Percentiles rank a stretch among this genome's conserved stretches.
phyloP scores from a whole-genome alignment of 2,888 invertebrate species.

The Buathra laborator region DNA sequence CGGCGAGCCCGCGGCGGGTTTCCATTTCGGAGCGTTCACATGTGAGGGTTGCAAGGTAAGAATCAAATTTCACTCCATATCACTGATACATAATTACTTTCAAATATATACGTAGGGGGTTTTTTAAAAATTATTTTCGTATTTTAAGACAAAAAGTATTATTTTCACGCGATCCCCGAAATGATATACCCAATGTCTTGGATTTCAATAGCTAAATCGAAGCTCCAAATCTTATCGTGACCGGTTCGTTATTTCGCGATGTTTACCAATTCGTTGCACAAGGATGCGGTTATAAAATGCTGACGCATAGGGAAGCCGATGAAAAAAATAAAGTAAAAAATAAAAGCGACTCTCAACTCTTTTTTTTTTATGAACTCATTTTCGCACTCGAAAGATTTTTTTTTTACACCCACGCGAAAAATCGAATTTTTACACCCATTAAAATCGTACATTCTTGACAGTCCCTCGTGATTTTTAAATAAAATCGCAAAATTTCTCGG shows the following conservation, averaged over 20 bases:
- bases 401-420: neutral
- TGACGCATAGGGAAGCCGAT: neutral
- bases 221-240: neutral
- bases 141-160: neutral
- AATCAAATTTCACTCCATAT: slow-evolving; percentile 33
- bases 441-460: neutral
- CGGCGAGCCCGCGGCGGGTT: slow-evolving; percentile 84
- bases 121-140: neutral
- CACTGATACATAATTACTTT: neutral
- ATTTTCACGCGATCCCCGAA: neutral
- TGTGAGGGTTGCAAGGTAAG: slow-evolving; percentile 85
- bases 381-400: neutral
- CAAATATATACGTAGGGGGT: neutral
- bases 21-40: slow-evolving; percentile 84
- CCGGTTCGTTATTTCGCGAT: neutral
- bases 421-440: no score
- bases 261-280: neutral
- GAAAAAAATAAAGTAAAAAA: neutral
- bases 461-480: neutral
- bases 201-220: no score
- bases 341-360: neutral
- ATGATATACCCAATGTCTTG: neutral
- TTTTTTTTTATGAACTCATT: neutral
- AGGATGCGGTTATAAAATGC: neutral
- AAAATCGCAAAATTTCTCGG: slow-evolving; percentile 13